Base-by-base conservation (phyloP, 64 coral and sea anemone genomes). In the Pocillopora verrucosa region DNA sequence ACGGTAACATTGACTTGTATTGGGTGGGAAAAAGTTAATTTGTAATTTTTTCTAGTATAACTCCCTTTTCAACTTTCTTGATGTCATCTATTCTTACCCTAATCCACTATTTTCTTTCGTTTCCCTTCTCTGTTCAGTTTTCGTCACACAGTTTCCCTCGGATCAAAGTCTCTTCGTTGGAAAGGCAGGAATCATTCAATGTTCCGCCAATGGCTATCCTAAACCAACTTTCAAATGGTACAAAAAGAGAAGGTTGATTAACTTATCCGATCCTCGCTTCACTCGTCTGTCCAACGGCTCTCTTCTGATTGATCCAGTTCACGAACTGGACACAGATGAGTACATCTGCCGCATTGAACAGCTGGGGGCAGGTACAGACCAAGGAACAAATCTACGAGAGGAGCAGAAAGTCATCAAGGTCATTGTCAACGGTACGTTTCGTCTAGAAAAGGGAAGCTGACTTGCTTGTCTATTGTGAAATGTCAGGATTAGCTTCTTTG, bases 331-430 rank as follows among this genome's bases (percentile, higher is more conserved):
- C 72, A 65, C 69, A 10, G 91, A 59, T 11, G 34, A 77, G 14
- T 96, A 96, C 22, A 88, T 74, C 64, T 96, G 91, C 59, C 88
- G 88, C 16, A 96, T 96, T 13, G 78, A 87, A 51, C 94, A 96
- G 61, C 88, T 96, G 16, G 88, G 87, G 60, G 72, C 74, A 72
- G 89, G 75, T n/a, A 16, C 30, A 59, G 38, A 34, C 41, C 41
- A 51, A 17, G 81, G 82, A 20, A 59, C 60, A 15, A 90, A 82
- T 41, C 51, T 79, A 30, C 88, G 94, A 15, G 94, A 96, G 22
- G 82, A 93, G 63, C 16, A 58, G 14, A 73, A 90, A 25, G 10
- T 73, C 1, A 93, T 93, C 9, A 13, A 64, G 56, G 94, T 96
- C 20, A 80, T 57, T 72, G 94, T 93, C 62, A 84, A 87, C 64